These are phyloP conservation scores for Trichogramma pretiosum DNA, from an alignment of 1,140 invertebrate genomes.

Conservation along the genomic window DNA sequence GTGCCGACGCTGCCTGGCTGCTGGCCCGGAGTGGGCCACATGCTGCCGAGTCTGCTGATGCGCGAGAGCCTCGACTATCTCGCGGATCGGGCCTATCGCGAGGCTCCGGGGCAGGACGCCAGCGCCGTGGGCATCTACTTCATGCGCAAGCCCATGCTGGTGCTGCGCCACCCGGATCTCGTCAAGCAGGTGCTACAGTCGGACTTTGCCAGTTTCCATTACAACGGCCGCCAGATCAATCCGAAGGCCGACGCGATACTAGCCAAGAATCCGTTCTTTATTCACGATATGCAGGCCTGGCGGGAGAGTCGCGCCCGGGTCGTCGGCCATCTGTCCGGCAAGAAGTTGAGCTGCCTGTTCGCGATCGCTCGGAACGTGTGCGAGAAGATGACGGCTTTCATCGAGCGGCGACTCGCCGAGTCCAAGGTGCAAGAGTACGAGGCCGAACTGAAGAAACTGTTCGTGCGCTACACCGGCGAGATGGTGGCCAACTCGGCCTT, in stretches of 20 bases:
- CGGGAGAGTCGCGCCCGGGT: conserved; percentile 12
- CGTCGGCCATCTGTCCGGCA: conserved; percentile 18
- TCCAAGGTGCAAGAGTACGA: conserved; percentile 10
- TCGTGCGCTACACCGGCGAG: conserved; percentile 42
- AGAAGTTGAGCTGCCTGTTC: conserved; percentile 20
- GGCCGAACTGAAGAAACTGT: conserved; percentile 31
- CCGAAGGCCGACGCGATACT: conserved; percentile 19
- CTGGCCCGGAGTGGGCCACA: conserved; percentile 27
- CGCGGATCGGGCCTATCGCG: conserved; percentile 17
- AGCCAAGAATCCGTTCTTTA: conserved; percentile 32
- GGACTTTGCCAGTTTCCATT: conserved; percentile 28
- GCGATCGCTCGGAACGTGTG: conserved; percentile 5
- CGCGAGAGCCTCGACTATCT: conserved; percentile 13
- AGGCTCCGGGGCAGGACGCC: background rate
- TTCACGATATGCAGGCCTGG: conserved; percentile 21
- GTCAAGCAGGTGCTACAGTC: conserved; percentile 29
- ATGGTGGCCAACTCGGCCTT: conserved; percentile 44
- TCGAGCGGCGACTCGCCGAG: conserved; percentile 10
- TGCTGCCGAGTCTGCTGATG: conserved; percentile 12
- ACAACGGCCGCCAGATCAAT: conserved; percentile 17
- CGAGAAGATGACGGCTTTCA: conserved; percentile 16
- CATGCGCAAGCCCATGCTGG: conserved; percentile 19
- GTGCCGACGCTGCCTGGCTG: conserved; percentile 32
- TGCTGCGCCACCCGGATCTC: conserved; percentile 31
- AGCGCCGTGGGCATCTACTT: conserved; percentile 30